Percentiles rank a stretch among this genome's conserved stretches.
Evolutionary conservation across 2,113 vertebrate species (phyloP).

Genomic region (Platichthys stellatus): DNA sequence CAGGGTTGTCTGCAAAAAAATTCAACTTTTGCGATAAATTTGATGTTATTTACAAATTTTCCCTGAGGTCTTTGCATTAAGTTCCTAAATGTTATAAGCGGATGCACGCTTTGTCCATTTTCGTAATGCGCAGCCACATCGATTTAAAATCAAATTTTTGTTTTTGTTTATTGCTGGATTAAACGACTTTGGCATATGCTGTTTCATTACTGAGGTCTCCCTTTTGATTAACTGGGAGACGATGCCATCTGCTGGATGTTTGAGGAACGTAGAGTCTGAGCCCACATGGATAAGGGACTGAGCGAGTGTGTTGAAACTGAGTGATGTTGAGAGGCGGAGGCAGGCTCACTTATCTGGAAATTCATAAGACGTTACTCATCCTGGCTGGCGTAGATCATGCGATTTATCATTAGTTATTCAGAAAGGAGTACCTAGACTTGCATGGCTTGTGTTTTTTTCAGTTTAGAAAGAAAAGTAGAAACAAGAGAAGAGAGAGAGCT

Average conservation of each 20-base stretch:
- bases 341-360: constrained; percentile 48
- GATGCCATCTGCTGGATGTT: constrained; percentile 73
- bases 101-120: constrained; percentile 13
- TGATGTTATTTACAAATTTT: constrained; percentile 1
- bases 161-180: constrained; percentile 39
- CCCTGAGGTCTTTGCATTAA: neutral
- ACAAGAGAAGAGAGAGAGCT: neutral
- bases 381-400: constrained; percentile 6
- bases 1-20: constrained; percentile 18
- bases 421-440: constrained; percentile 7
- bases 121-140: constrained; percentile 20
- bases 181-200: constrained; percentile 36
- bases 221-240: constrained; percentile 51
- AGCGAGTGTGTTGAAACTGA: constrained; percentile 24
- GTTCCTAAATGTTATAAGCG: constrained; percentile 1
- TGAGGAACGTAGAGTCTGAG: neutral
- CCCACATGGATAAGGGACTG: neutral
- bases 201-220: constrained; percentile 15
- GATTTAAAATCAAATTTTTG: constrained; percentile 29
- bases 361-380: constrained; percentile 48
- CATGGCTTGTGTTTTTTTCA: constrained; percentile 4
- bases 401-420: neutral
- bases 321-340: constrained; percentile 42
- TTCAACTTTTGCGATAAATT: constrained; percentile 12
- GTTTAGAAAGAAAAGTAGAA: neutral